phyloP scores from a whole-genome alignment of 2,888 invertebrate genomes.

The Pseudeuparius sepicola region DNA sequence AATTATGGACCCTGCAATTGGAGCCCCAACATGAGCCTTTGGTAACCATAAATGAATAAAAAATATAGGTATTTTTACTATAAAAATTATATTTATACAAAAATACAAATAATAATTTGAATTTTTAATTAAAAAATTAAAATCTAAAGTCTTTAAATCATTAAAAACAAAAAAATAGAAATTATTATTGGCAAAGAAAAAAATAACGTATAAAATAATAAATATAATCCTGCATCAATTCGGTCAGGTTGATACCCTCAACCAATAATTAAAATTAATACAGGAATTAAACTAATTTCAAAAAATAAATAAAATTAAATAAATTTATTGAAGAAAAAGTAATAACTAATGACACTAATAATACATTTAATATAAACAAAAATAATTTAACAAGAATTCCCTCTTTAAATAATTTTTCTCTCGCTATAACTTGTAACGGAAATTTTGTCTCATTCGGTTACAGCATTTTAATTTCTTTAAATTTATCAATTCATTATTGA shows the following conservation, averaged over 20 bases:
- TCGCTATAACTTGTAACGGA: no score
- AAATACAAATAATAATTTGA: no score
- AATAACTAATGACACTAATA: slow-evolving; percentile 46
- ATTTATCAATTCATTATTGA: no score
- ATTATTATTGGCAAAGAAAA: slow-evolving; percentile 57
- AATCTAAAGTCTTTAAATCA: slow-evolving; percentile 38
- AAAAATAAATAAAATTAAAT: slow-evolving; percentile 63
- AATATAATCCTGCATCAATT: slow-evolving; percentile 53
- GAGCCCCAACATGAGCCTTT: slow-evolving; percentile 68
- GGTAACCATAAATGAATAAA: slow-evolving; percentile 60
- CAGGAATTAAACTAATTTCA: slow-evolving; percentile 58
- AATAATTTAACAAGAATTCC: slow-evolving; percentile 43
- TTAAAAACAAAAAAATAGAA: slow-evolving; percentile 46
- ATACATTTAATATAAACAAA: slow-evolving; percentile 43
- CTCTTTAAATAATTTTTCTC: slow-evolving; percentile 40
- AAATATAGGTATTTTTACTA: slow-evolving; percentile 63
- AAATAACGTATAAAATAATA: slow-evolving; percentile 62
- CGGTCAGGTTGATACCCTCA: slow-evolving; percentile 62
- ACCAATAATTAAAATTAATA: slow-evolving; percentile 55
- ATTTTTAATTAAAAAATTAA: slow-evolving; percentile 46
- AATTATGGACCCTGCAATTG: slow-evolving; percentile 62
- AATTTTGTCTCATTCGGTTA: no score
- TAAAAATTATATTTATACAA: slow-evolving; percentile 51
- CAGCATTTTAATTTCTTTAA: no score
- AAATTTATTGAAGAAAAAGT: slow-evolving; percentile 50